Conservation (phyloP, 2,797 vertebrate genomes). For the Linurgus olivaceus region DNA sequence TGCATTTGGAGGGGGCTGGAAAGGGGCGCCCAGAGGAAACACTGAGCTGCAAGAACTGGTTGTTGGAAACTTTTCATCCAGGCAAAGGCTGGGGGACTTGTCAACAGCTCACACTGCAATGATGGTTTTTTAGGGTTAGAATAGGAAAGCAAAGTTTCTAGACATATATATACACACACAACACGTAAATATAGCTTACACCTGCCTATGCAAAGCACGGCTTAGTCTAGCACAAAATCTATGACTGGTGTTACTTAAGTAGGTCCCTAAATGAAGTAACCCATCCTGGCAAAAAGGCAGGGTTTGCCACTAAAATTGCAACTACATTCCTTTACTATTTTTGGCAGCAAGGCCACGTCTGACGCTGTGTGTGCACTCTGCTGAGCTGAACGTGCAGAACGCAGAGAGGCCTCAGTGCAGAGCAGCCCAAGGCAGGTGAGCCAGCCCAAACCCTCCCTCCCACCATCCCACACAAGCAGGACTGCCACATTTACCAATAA, state of each 20-base stretch:
- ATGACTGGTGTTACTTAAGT: background rate
- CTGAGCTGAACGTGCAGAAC: background rate
- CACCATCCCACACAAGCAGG: background rate
- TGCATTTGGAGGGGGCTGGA: background rate
- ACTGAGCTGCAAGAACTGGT: background rate
- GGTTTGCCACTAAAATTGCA: background rate
- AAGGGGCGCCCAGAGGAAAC: background rate
- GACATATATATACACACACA: background rate
- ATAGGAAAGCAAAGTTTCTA: background rate
- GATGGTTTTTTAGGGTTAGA: background rate
- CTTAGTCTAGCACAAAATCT: background rate
- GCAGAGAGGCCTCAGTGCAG: background rate
- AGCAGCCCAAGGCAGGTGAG: background rate
- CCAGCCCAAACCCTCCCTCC: background rate
- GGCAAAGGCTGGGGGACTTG: background rate
- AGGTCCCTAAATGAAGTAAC: background rate
- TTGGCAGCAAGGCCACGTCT: background rate
- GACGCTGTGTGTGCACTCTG: accelerated
- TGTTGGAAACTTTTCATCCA: background rate
- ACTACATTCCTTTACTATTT: background rate
- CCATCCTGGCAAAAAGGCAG: background rate
- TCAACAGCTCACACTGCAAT: background rate
- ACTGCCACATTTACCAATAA: background rate
- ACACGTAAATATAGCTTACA: background rate
- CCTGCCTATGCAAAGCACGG: background rate